Evolutionary conservation across 2,113 vertebrate genomes (phyloP), one percentile per base, ranked within the genome.

Genomic region (Psittacus erithacus): DNA sequence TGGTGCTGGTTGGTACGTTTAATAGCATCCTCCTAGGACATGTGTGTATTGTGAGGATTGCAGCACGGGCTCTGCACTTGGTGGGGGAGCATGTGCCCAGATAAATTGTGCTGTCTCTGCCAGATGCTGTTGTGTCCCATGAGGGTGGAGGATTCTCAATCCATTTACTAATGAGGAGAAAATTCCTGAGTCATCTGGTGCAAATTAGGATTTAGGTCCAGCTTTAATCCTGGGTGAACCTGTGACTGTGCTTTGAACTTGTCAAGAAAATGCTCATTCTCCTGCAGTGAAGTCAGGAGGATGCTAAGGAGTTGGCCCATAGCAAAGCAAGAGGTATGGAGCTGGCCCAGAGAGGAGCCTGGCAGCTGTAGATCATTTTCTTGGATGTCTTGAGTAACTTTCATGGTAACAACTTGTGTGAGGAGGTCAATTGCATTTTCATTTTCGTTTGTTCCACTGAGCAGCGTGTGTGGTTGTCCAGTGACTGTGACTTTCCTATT

Each of bases 181-280:
- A 74, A 97, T 92, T 90, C 92, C 49, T 7, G 63, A 90, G 78
- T 90, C 85, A 90, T 90, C 88, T 94, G 82, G 86, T 93, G 49
- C 75, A 80, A 90, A 90, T 92, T 82, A 88, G 47, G 47, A 27
- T 71, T 71, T 55, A 76, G 33, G 79, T 33, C 33, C 70, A 49
- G 70, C 49, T 82, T 82, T 75, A 69, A 6, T 38, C 59, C 71
- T 77, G 88, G 39, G 8, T 57, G 53, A 93, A 75, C 31, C 70
- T 7, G 11, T 41, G 63, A 24, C 53, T 69, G 3, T n/a, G 75
- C 62, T 71, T 57, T 71, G 33, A 71, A 24, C 88, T 69, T 83
- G 52, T 25, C 27, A 59, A 77, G 85, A 62, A 88, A 67, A 62
- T 25, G 17, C 46, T 86, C 1, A 0, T 55, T 47, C 22, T 62